Evolutionary conservation across 2,888 invertebrate genomes (phyloP), one percentile per base, ranked within the genome.

Genomic region (Muschampia staudingeri): DNA sequence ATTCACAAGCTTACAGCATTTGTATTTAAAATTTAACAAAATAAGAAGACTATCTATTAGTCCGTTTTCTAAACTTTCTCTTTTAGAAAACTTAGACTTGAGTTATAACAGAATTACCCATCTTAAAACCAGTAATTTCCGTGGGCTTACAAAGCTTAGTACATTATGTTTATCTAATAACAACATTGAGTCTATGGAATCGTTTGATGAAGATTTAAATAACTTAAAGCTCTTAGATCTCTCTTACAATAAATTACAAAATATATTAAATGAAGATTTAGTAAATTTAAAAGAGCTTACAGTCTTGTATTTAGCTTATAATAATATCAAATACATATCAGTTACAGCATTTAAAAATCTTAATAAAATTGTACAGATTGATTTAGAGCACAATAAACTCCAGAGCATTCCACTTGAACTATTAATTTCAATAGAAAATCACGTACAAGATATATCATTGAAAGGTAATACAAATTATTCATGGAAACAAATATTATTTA

Each of bases 101-200:
- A 98, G 98, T 87, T 97, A 98, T 88, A 99, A 99, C 92, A 98
- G 98, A 91, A 97, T 99, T 88, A 98, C 98, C 87, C 96, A 98
- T 87, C 94, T 99, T 83, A 99, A 99, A 83, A 98, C 98, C 91
- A 99, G 99, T 93, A 97, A 99, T 86, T 97, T 99, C 88, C 98
- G 98, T 88, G 99, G 99, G 6, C 95, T 99, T 76, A 97, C 97
- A 76, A 97, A 98, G 89, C 96, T 99, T 78, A 97, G 98, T 82
- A 97, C 98, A 83, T 97, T 99, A 75, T 99, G 99, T 95, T 97
- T 99, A 81, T 98, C 99, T 25, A 98, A 98, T 92, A 99, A 99
- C 93, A 98, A 98, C 85, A 97, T 99, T 79, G 98, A 98, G 92
- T 98, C 98, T 85, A 97, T 99, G 87, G 98, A 98, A 92, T 98